Evolutionary conservation across 1,140 invertebrate genomes (phyloP).

Genomic region (Frieseomelitta varia): DNA sequence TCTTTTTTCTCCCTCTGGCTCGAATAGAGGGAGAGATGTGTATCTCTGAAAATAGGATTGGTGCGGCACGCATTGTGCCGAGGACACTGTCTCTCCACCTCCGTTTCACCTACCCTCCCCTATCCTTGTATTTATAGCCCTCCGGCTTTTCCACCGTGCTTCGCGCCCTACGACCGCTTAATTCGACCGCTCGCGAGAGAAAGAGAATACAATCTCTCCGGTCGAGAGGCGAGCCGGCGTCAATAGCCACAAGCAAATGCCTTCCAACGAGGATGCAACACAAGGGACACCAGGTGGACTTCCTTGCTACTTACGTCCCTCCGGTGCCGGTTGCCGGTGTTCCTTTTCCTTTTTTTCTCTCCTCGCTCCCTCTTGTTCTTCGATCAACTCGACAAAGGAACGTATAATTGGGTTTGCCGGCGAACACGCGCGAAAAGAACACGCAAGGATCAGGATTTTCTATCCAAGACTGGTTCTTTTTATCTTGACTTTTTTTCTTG

Average conservation of each 20-base stretch:
- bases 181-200: conserved; percentile 62
- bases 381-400: conserved; percentile 13
- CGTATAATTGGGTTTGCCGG: conserved; percentile 16
- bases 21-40: conserved; percentile 63
- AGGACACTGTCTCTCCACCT: conserved; percentile 62
- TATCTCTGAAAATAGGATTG: conserved; percentile 79
- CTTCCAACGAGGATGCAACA: conserved; percentile 31
- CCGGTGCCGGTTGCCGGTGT: neutral
- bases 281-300: conserved; percentile 40
- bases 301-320: conserved; percentile 30
- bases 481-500: neutral
- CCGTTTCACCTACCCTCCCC: conserved; percentile 47
- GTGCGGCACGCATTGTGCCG: conserved; percentile 72
- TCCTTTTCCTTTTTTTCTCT: neutral
- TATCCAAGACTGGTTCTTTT: neutral
- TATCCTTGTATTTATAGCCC: conserved; percentile 68
- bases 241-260: conserved; percentile 40
- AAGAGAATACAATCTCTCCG: conserved; percentile 48
- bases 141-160: conserved; percentile 65
- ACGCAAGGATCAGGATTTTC: neutral
- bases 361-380: neutral
- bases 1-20: conserved; percentile 39
- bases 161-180: conserved; percentile 59
- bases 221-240: conserved; percentile 6
- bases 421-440: conserved; percentile 16